Conservation (phyloP, 2,888 invertebrate genomes). For the Acleris holmiana region DNA sequence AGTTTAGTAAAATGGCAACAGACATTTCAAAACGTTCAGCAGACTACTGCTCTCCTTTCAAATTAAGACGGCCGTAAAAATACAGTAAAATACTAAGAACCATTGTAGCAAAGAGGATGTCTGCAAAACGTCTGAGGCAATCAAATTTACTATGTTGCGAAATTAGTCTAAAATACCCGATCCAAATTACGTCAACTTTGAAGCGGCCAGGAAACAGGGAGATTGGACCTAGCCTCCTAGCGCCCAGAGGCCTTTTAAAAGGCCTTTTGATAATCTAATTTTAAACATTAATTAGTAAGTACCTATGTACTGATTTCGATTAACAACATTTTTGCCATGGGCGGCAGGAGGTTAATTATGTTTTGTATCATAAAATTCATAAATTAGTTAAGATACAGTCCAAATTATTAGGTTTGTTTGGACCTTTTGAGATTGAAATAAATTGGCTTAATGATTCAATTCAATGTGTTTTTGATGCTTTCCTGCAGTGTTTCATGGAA, state of each 20-base stretch:
- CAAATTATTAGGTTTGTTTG: slow-evolving; percentile 20
- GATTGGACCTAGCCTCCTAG: no score
- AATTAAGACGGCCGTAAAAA: slow-evolving; percentile 35
- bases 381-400: slow-evolving; percentile 17
- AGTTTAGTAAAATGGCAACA: slow-evolving; percentile 2
- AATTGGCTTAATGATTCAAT: background rate
- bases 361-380: slow-evolving; percentile 21
- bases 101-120: slow-evolving; percentile 34
- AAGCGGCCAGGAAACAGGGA: slow-evolving; percentile 16
- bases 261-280: no score
- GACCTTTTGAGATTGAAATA: slow-evolving; percentile 18
- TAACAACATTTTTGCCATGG: no score
- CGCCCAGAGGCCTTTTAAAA: no score
- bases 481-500: background rate
- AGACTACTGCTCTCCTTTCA: slow-evolving; percentile 28
- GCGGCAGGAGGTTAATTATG: no score
- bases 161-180: slow-evolving; percentile 30
- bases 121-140: slow-evolving; percentile 36
- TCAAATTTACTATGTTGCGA: slow-evolving; percentile 38
- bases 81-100: slow-evolving; percentile 32
- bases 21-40: slow-evolving; percentile 17
- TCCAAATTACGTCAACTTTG: slow-evolving; percentile 32
- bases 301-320: no score
- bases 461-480: background rate
- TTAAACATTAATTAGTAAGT: no score